Evolutionary conservation across 2,888 invertebrate genomes (phyloP), one percentile per base, ranked within the genome.

Genomic region (Phorcus lineatus): DNA sequence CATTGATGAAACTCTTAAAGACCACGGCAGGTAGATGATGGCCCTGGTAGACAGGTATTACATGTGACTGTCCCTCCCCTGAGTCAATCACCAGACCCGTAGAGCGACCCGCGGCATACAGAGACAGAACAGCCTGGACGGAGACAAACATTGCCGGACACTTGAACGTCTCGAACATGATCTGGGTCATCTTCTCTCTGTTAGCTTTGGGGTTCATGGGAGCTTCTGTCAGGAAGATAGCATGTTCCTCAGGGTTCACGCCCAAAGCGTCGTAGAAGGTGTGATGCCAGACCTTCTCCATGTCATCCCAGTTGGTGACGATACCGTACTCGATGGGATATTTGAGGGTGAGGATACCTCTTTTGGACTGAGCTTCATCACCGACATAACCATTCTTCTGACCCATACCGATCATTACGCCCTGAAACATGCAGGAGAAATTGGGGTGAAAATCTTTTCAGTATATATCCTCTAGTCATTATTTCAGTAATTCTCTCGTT

Each of bases 51-150:
- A 97, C 97, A 93, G 97, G 97, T 82, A 97, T 97, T 78, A 97
- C 97, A 95, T 97, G 97, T 77, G 97, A 97, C 87, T 97, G 97
- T 94, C 97, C 97, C 94, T 97, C 97, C 87, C 97, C 97, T 89
- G 97, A 97, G 94, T 97, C 97, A 92, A 97, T 94, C 85, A 97
- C 97, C 94, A 97, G 97, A 95, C 97, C 97, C 93, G 97, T 97
- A 94, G 97, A 97, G 95, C 97, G 96, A 95, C 97, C 97, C 93
- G 97, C 97, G 86, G 97, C 97, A 94, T 97, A 97, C 94, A 97
- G 95, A 55, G 97, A 97, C 84, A 97, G 95, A 89, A 97, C 97
- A 90, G 97, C 97, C 94, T 97, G 97, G 94, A 97, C 97, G 92
- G 97, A 97, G 86, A 97, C 97, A 94, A 97, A 97, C 97, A 97